Conservation (phyloP, 2,113 vertebrate genomes). For the Thymallus thymallus region DNA sequence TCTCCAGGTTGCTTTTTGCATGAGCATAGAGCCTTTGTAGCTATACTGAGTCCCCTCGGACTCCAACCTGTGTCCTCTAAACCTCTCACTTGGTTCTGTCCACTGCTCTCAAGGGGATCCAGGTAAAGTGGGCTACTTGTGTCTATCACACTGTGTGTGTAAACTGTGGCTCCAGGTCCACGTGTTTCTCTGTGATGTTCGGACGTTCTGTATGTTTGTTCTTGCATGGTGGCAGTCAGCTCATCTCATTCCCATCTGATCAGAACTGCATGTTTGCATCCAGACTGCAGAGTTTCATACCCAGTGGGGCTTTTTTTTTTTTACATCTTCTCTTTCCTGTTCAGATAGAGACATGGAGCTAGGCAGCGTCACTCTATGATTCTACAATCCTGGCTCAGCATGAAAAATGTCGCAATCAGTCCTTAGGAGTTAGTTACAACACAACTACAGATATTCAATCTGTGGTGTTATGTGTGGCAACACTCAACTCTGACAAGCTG, state of each 20-base stretch:
- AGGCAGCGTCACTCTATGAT: neutral
- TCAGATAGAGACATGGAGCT: neutral
- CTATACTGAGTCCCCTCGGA: conserved; percentile 27
- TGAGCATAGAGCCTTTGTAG: neutral
- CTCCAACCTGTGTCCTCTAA: conserved; percentile 69
- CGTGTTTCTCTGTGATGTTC: conserved; percentile 1
- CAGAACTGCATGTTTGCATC: neutral
- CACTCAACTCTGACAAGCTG: too few species aligned
- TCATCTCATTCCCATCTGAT: neutral
- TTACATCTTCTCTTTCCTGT: neutral
- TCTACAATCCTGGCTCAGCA: neutral
- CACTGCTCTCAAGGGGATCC: conserved; percentile 89
- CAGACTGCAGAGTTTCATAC: neutral
- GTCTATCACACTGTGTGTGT: conserved; percentile 22
- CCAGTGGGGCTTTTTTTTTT: neutral
- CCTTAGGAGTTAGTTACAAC: too few species aligned
- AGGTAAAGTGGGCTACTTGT: conserved; percentile 75
- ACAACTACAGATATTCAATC: too few species aligned
- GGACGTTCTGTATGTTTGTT: neutral
- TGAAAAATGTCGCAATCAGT: too few species aligned
- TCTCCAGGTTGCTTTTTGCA: conserved; percentile 71
- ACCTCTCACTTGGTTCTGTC: conserved; percentile 84
- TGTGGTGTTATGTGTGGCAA: too few species aligned
- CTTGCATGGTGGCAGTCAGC: conserved; percentile 9
- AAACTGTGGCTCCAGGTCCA: conserved; percentile 8